Evolutionary conservation across 2,888 invertebrate species (phyloP).

Genomic region (Drosophila multiciliata): DNA sequence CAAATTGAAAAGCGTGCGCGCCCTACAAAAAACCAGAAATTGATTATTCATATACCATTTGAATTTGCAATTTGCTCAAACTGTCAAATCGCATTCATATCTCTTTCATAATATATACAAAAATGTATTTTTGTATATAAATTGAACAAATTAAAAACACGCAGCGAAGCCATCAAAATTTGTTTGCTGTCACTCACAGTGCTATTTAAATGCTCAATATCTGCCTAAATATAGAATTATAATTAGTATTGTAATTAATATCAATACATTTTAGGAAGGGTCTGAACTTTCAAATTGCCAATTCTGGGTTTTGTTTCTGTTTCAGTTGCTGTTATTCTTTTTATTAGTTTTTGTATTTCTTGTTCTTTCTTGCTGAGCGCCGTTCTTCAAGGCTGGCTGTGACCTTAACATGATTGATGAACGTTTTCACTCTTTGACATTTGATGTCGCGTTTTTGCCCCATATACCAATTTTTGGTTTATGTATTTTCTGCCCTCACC

Average conservation of each 20-base stretch:
- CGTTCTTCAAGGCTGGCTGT: constrained; percentile 48
- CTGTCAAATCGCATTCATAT: constrained; percentile 24
- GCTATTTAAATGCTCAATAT: not conserved
- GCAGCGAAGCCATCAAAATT: constrained; percentile 18
- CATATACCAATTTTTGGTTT: constrained; percentile 11
- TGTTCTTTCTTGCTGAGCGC: not conserved
- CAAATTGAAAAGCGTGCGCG: constrained; percentile 14
- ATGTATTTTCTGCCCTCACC: constrained; percentile 22
- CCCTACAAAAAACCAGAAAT: constrained; percentile 28
- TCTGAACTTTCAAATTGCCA: constrained; percentile 28
- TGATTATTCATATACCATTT: constrained; percentile 59
- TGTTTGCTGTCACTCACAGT: not conserved
- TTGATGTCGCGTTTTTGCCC: constrained; percentile 60
- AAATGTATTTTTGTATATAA: not conserved
- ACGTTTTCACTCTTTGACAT: constrained; percentile 78
- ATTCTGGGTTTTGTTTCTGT: not conserved
- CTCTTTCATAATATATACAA: not conserved
- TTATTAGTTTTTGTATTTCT: not conserved
- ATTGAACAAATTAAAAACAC: constrained; percentile 4
- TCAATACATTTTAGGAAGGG: constrained; percentile 65
- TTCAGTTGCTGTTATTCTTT: not conserved
- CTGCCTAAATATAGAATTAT: constrained; percentile 41
- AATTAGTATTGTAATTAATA: constrained; percentile 73
- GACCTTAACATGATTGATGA: constrained; percentile 78
- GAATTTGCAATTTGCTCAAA: constrained; percentile 45